Percentiles rank a stretch among this genome's conserved stretches.
These are phyloP conservation scores for Panonychus citri DNA, from an alignment of 1,140 invertebrate genomes.

Conservation along the genomic window DNA sequence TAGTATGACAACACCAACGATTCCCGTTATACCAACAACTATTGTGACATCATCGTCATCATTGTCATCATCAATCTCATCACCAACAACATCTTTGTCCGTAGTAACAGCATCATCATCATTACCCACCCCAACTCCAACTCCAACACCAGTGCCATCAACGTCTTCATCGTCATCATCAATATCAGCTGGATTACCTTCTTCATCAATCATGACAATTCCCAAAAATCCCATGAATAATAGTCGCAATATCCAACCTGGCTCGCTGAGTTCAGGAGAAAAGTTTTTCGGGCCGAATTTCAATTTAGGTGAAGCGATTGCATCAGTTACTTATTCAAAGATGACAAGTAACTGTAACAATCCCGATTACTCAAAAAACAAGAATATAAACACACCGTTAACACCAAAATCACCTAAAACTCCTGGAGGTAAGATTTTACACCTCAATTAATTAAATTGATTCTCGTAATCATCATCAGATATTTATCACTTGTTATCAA, in stretches of 20 bases:
- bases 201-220: too few relatives aligned
- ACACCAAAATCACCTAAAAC: constrained; percentile 9
- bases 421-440: constrained; percentile 6
- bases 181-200: too few relatives aligned
- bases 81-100: constrained; percentile 3
- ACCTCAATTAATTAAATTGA: too few relatives aligned
- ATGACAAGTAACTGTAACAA: neutral
- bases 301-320: constrained; percentile 36
- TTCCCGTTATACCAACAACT: constrained; percentile 34
- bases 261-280: constrained; percentile 25
- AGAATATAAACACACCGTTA: neutral
- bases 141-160: neutral
- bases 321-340: constrained; percentile 3
- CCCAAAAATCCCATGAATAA: neutral
- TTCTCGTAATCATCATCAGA: too few relatives aligned
- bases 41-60: too few relatives aligned
- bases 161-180: constrained; percentile 15
- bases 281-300: constrained; percentile 84
- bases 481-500: too few relatives aligned
- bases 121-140: constrained; percentile 16
- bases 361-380: neutral
- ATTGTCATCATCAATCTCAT: neutral
- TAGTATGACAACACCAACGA: too few relatives aligned
- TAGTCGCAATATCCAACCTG: neutral
- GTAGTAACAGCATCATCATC: constrained; percentile 18